A percentile compares a stretch with the other conserved stretches of the same genome.
Evolutionary conservation across 2,113 vertebrate species (phyloP).

Genomic region (Smithornis capensis): DNA sequence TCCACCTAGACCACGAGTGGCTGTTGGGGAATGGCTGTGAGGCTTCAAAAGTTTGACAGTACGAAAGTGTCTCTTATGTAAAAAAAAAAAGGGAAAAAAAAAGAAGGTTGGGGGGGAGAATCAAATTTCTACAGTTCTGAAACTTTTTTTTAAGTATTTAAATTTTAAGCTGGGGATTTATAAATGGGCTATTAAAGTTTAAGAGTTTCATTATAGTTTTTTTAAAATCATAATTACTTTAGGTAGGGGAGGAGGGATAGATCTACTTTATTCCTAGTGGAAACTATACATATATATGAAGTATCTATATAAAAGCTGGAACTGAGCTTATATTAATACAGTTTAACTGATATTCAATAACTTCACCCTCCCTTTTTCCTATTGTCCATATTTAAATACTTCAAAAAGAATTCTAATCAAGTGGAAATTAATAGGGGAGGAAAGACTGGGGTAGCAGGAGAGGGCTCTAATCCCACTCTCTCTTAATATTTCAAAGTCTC

Average conservation of each 20-base stretch:
- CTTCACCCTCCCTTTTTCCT: conserved; percentile 93
- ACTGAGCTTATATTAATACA: conserved; percentile 94
- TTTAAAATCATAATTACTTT: conserved; percentile 81
- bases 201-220: conserved; percentile 79
- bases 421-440: conserved; percentile 98
- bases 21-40: not conserved
- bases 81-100: not conserved
- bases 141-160: conserved; percentile 75
- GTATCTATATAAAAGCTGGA: conserved; percentile 80
- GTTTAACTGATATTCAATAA: conserved; percentile 99
- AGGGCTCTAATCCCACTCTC: conserved; percentile 99
- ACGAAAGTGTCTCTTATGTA: conserved; percentile 32
- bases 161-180: conserved; percentile 78
- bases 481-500: conserved; percentile 99
- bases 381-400: conserved; percentile 99
- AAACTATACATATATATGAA: conserved; percentile 84
- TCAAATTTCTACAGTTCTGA: conserved; percentile 71
- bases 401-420: conserved; percentile 99
- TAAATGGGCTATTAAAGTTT: conserved; percentile 81
- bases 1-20: not conserved
- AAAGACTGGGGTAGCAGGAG: conserved; percentile 93
- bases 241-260: conserved; percentile 74
- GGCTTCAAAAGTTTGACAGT: conserved; percentile 30
- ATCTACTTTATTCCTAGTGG: conserved; percentile 80
- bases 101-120: fast-evolving